Percentiles rank a stretch among this genome's conserved stretches.
phyloP scores from a whole-genome alignment of 2,113 vertebrate species.

The Muscicapa adusta region DNA sequence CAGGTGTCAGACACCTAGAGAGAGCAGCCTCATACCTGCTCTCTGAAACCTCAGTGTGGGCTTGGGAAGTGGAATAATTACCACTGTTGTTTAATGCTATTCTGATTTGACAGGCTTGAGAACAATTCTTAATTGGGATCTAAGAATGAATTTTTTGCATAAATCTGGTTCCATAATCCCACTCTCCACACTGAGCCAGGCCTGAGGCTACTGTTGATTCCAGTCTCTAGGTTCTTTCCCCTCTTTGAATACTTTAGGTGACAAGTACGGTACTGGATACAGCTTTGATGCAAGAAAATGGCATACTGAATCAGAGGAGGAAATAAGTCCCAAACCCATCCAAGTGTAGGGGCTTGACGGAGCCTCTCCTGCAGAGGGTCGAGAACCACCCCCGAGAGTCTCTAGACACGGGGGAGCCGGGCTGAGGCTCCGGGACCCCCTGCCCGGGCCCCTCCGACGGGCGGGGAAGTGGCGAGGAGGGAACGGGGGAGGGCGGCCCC shows the following conservation, averaged over 20 bases:
- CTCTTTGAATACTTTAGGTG: no score
- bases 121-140: neutral
- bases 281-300: neutral
- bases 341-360: neutral
- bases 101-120: neutral
- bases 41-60: accelerated
- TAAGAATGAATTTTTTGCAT: neutral
- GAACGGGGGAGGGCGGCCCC: neutral
- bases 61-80: neutral
- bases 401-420: no score
- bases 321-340: neutral
- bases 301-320: neutral
- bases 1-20: neutral
- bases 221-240: no score
- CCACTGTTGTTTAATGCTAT: accelerated
- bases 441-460: neutral
- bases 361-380: neutral
- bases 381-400: neutral
- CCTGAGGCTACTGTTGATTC: neutral
- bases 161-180: neutral
- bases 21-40: neutral
- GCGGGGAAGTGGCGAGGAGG: neutral
- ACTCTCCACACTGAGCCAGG: neutral
- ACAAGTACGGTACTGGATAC: neutral
- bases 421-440: no score